Evolutionary conservation across 2,113 vertebrate species (phyloP), one percentile per base, ranked within the genome.

Genomic region (Epinephelus fuscoguttatus): DNA sequence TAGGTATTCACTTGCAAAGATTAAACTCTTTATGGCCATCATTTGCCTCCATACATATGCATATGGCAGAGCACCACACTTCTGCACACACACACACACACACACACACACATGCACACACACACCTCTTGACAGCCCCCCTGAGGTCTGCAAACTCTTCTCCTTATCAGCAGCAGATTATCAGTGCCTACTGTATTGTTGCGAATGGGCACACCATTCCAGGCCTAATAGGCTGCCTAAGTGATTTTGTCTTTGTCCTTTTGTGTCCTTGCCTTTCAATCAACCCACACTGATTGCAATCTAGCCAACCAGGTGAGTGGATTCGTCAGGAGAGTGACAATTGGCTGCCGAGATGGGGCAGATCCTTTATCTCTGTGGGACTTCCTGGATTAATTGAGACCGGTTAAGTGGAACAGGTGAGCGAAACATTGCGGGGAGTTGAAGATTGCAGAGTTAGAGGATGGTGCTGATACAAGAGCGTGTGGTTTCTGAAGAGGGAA

Each of bases 221-320:
- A 61, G 77, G 56, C 72, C 88, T 92, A 93, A 91, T 91, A 86
- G 87, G 78, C 85, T 88, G 90, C 89, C 88, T 94, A 92, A 94
- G 93, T 93, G 93, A 85, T 93, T 93, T 80, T 84, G 86, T 80
- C 92, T 93, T 91, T 89, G 91, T 94, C 93, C 93, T 94, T 94
- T 94, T 92, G 90, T 92, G 91, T 92, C 92, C 91, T 94, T 93
- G 88, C 87, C 84, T 93, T 91, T 92, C 94, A 93, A 92, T 94
- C 93, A 91, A 70, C 74, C 52, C 61, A 11, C 6, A 12, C 88
- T 91, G 94, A 94, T 94, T 92, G 92, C 92, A 92, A 94, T 94
- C 93, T 89, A 89, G 87, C 88, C 86, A 91, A 93, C 88, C 93
- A 94, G 93, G 92, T 93, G 90, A 92, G 93, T 92, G 91, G 86